Base-by-base conservation (phyloP, 2,888 invertebrate species). In the Thereva unica region DNA sequence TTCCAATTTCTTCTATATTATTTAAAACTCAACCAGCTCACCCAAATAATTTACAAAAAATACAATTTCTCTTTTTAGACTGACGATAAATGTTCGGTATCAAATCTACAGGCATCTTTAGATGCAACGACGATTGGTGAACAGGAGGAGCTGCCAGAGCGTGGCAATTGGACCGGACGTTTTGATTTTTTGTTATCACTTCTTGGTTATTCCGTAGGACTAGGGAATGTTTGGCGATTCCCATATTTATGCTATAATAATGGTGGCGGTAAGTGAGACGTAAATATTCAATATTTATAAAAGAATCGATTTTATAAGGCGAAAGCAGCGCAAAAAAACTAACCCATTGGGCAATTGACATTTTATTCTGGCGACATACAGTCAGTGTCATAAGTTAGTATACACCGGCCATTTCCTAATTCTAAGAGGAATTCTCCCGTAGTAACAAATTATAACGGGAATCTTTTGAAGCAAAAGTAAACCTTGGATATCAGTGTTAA, bases 221-320 rank as follows among this genome's bases (percentile, higher is more conserved):
- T 90, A 65, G 89, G 89, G 71, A 90, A 89, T 75, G 89, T 90
- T 12, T 90, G 89, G 89, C 83, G 89, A 35, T 89, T 89, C 78
- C 89, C 89, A 3, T 89, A 89, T 77, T 83, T 90, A 37, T 89
- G 89, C 78, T 89, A 89, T 77, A 89, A 89, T 71, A 90, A 90
- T 77, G 90, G 90, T 53, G 90, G 90, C 73, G 90, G 88, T 87
- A 74, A 75, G 78, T 77, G 4, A 1, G 47, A 35, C 42, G 8
- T 41, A 63, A 40, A 50, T 47, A 6, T 47, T 47, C 5, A 9
- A 4, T 9, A 6, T 12, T 1, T 47, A 23, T 23, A 23, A 23
- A 23, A 23, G 23, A 23, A 23, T 23, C 1, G 23, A 23, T 23
- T 23, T 23, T 23, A 23, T 23, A 23, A 23, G 2, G 1, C 23